Evolutionary conservation across 2,888 invertebrate genomes (phyloP).

Genomic region (Drosophila neotestacea): DNA sequence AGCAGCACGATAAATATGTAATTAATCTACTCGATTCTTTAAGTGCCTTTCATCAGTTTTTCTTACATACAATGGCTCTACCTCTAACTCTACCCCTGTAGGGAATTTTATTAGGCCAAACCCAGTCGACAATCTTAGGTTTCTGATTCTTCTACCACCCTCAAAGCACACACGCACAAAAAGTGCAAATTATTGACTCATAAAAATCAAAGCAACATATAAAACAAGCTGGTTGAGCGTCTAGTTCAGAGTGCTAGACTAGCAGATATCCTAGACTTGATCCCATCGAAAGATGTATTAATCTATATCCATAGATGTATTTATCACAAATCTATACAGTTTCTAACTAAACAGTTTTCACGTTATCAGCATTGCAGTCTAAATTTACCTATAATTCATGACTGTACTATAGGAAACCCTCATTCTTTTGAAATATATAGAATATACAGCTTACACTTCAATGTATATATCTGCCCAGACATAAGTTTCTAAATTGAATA

Average conservation of each 20-base stretch:
- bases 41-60: slow-evolving; percentile 28
- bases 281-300: too few relatives aligned
- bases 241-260: not conserved
- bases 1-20: slow-evolving; percentile 44
- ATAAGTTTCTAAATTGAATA: not conserved
- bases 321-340: too few relatives aligned
- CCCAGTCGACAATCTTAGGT: slow-evolving; percentile 20
- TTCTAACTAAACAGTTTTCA: too few relatives aligned
- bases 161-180: slow-evolving; percentile 11
- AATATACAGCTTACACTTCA: not conserved
- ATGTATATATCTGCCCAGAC: not conserved
- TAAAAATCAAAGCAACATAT: slow-evolving; percentile 66
- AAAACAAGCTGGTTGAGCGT: slow-evolving; percentile 4
- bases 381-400: not conserved
- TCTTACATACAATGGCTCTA: not conserved
- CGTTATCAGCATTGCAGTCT: too few relatives aligned
- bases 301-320: not conserved
- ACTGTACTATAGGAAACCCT: not conserved
- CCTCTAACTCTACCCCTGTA: not conserved
- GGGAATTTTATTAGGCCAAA: slow-evolving; percentile 28
- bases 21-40: slow-evolving; percentile 59
- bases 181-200: slow-evolving; percentile 56
- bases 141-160: not conserved
- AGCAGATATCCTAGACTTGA: not conserved
- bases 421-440: not conserved